A percentile compares a stretch with the other conserved stretches of the same genome.
phyloP scores from a whole-genome alignment of 1,140 invertebrate genomes.

The Armadillidium nasatum region DNA sequence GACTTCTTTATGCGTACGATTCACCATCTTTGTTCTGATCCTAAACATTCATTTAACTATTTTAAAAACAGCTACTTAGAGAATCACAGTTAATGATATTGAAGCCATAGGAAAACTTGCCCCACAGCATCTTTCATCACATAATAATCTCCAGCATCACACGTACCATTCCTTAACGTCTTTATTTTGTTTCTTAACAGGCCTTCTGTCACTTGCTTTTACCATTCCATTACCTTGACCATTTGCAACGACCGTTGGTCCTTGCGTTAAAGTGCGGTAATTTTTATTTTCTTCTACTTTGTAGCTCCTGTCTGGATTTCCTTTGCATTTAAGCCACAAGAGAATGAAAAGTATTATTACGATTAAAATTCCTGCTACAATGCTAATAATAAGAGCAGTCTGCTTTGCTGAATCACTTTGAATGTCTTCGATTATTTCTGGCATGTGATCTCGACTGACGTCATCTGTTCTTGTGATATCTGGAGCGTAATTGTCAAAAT shows the following conservation, averaged over 20 bases:
- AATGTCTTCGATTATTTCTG: slow-evolving; percentile 27
- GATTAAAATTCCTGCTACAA: slow-evolving; percentile 84
- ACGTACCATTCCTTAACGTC: slow-evolving; percentile 93
- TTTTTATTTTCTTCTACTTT: slow-evolving; percentile 77
- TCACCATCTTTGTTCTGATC: too few species aligned
- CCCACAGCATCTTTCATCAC: slow-evolving; percentile 3
- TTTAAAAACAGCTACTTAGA: not conserved
- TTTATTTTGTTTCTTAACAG: slow-evolving; percentile 68
- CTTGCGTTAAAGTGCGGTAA: slow-evolving; percentile 50
- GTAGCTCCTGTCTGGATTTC: slow-evolving; percentile 76
- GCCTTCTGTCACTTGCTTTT: slow-evolving; percentile 53
- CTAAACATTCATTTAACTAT: not conserved
- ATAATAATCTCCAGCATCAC: slow-evolving; percentile 51
- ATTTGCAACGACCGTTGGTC: slow-evolving; percentile 50
- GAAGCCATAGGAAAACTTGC: not conserved
- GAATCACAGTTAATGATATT: slow-evolving; percentile 7
- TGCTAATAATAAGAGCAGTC: slow-evolving; percentile 70
- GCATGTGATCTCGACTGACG: slow-evolving; percentile 29
- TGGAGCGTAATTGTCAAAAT: not conserved
- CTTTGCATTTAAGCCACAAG: slow-evolving; percentile 82
- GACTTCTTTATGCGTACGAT: too few species aligned
- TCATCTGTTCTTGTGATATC: slow-evolving; percentile 10
- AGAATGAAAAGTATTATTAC: slow-evolving; percentile 85
- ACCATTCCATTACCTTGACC: slow-evolving; percentile 51
- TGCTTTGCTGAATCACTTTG: slow-evolving; percentile 50